phyloP scores from a whole-genome alignment of 2,888 invertebrate genomes.

The Plutella xylostella region DNA sequence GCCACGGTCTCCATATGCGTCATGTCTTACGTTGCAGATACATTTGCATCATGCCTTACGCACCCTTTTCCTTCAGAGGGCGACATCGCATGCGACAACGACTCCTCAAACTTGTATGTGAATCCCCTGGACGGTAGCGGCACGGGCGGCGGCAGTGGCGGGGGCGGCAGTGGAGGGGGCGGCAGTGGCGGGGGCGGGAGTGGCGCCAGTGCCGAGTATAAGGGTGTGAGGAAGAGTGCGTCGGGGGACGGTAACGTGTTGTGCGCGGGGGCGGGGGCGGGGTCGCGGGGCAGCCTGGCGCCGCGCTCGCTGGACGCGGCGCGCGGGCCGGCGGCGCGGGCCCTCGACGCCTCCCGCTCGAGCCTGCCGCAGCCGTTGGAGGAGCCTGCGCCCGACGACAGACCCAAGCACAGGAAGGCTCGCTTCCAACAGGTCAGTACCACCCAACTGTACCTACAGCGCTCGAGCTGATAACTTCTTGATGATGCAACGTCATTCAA shows the following conservation, averaged over 20 bases:
- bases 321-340: constrained; percentile 33
- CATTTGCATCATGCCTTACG: constrained; percentile 96
- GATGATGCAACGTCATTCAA: too few species aligned
- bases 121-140: constrained; percentile 83
- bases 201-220: constrained; percentile 45
- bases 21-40: constrained; percentile 84
- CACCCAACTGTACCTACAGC: too few species aligned
- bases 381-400: constrained; percentile 47
- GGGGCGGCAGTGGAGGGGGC: constrained; percentile 62
- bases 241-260: constrained; percentile 81
- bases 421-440: constrained; percentile 85
- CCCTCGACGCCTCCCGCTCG: constrained; percentile 53
- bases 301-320: constrained; percentile 42
- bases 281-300: constrained; percentile 56
- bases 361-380: constrained; percentile 51
- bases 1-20: constrained; percentile 49
- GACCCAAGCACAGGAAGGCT: constrained; percentile 87
- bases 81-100: constrained; percentile 76
- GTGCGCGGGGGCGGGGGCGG: constrained; percentile 71
- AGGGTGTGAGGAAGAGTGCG: constrained; percentile 81
- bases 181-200: constrained; percentile 49
- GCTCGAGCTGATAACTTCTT: too few species aligned
- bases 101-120: constrained; percentile 88
- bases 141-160: constrained; percentile 44
- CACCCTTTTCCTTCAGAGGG: constrained; percentile 93